Evolutionary conservation across 1,140 invertebrate genomes (phyloP).

Genomic region (Doryteuthis pealeii): DNA sequence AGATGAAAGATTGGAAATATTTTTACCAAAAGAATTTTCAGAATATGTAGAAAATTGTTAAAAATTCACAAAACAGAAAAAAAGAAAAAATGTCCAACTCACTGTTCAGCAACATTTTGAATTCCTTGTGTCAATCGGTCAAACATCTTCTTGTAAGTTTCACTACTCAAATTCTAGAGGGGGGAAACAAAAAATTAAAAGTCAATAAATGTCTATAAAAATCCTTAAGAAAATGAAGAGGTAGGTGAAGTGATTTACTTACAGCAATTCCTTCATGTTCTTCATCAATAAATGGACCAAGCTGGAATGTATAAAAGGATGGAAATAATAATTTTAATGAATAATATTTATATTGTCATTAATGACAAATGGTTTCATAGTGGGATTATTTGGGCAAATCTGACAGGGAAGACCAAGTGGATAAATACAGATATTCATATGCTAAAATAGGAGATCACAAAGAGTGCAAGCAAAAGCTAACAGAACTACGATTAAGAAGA

Average conservation of each 20-base stretch:
- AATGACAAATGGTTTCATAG: background rate
- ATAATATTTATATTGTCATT: background rate
- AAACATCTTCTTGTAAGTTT: conserved; percentile 74
- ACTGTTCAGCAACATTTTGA: conserved; percentile 64
- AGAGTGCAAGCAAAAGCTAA: too few species aligned
- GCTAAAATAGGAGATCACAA: too few species aligned
- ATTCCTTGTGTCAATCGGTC: conserved; percentile 69
- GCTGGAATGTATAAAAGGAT: conserved; percentile 43
- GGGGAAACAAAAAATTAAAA: too few species aligned
- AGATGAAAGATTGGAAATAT: too few species aligned
- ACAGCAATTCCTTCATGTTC: conserved; percentile 63
- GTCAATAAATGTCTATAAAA: too few species aligned
- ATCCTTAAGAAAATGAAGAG: background rate
- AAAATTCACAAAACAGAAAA: too few species aligned
- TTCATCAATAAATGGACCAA: conserved; percentile 81
- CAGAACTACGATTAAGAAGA: too few species aligned
- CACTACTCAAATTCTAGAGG: conserved; percentile 36
- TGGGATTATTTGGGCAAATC: too few species aligned
- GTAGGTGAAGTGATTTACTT: conserved; percentile 13
- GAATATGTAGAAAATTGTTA: too few species aligned
- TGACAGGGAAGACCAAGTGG: too few species aligned
- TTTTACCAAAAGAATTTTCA: too few species aligned
- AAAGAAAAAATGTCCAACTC: conserved; percentile 28
- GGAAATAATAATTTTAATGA: background rate
- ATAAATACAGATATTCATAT: too few species aligned